Conservation (phyloP, 1,140 invertebrate genomes). For the Papilio polytes region DNA sequence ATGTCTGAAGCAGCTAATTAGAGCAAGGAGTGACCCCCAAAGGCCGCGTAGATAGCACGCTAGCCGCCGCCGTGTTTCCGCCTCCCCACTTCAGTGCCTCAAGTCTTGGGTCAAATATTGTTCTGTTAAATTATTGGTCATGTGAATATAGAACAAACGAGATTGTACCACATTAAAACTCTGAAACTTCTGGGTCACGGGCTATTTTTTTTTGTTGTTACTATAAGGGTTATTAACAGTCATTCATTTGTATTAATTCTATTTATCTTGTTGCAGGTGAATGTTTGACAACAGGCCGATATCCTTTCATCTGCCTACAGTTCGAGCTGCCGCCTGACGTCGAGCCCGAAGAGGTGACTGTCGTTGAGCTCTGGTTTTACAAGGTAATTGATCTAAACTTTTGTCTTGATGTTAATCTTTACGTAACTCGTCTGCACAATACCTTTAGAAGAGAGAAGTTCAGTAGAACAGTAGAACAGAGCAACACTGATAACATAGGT, state of each 20-base stretch:
- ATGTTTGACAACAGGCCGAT: conserved; percentile 78
- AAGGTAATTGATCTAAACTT: conserved; percentile 82
- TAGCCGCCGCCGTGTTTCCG: background rate
- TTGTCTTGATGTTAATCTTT: too few species aligned
- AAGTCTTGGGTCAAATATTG: too few species aligned
- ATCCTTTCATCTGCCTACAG: conserved; percentile 87
- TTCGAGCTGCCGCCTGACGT: conserved; percentile 85
- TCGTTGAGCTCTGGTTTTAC: conserved; percentile 92
- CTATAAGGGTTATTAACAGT: background rate
- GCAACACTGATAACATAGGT: too few species aligned
- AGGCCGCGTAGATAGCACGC: background rate
- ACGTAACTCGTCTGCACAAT: too few species aligned
- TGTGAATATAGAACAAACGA: too few species aligned
- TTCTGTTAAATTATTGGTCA: too few species aligned
- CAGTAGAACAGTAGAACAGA: too few species aligned
- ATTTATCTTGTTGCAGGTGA: conserved; percentile 65
- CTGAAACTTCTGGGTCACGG: too few species aligned
- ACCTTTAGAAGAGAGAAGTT: too few species aligned
- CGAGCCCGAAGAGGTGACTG: conserved; percentile 88
- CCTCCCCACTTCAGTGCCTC: background rate
- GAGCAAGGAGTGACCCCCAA: conserved; percentile 16
- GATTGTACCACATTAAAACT: too few species aligned
- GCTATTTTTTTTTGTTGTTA: too few species aligned
- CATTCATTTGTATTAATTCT: background rate
- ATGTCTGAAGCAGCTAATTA: background rate